Percentiles rank a stretch among this genome's conserved stretches.
Conservation (phyloP, 2,888 invertebrate species). For the Magallana nippona region DNA sequence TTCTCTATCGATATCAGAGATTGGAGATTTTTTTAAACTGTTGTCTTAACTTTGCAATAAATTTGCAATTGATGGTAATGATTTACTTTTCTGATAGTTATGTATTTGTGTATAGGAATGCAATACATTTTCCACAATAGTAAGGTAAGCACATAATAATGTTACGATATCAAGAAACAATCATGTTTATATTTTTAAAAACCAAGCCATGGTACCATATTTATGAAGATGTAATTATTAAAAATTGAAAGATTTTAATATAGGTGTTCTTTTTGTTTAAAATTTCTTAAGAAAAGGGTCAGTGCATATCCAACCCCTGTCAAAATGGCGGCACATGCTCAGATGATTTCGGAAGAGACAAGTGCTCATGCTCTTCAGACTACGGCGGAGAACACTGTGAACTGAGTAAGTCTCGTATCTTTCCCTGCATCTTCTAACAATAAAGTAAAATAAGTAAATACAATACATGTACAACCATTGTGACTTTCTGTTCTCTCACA, state of each 20-base stretch:
- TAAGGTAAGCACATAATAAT: too few species aligned
- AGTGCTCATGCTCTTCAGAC: slow-evolving; percentile 54
- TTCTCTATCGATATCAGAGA: slow-evolving; percentile 61
- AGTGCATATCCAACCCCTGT: slow-evolving; percentile 58
- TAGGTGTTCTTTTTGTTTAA: slow-evolving; percentile 33
- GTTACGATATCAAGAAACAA: too few species aligned
- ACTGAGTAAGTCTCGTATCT: slow-evolving; percentile 51
- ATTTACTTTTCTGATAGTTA: too few species aligned
- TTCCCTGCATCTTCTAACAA: background rate
- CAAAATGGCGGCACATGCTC: slow-evolving; percentile 59
- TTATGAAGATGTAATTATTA: too few species aligned
- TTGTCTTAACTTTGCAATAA: too few species aligned
- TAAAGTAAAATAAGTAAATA: background rate
- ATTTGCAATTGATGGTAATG: too few species aligned
- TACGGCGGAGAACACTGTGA: slow-evolving; percentile 60
- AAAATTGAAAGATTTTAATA: too few species aligned
- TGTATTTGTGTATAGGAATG: too few species aligned
- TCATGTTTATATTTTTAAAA: too few species aligned
- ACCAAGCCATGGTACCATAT: too few species aligned
- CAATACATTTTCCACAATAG: too few species aligned
- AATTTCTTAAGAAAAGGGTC: slow-evolving; percentile 53
- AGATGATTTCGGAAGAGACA: slow-evolving; percentile 53
- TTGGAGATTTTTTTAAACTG: slow-evolving; percentile 15
- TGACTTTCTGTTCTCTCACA: background rate
- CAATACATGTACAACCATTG: background rate